A percentile compares a stretch with the other conserved stretches of the same genome.
Conservation (phyloP, 2,797 vertebrate genomes). For the Paguma larvata region DNA sequence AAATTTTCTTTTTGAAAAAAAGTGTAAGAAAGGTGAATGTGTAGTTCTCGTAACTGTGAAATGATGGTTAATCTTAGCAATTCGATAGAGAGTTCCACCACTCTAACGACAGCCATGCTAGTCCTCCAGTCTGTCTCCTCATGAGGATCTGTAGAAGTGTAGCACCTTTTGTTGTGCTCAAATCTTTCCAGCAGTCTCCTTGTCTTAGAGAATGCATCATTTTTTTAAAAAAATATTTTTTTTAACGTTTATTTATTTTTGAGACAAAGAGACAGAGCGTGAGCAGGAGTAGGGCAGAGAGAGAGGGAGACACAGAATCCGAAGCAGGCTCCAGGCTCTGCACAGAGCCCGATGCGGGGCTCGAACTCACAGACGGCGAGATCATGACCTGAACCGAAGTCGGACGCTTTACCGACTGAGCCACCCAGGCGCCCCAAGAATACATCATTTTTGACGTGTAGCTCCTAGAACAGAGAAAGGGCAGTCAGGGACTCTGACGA, state of each 20-base stretch:
- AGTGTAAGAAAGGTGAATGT: background rate
- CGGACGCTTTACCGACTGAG: no score
- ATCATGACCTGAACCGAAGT: no score
- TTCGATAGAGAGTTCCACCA: background rate
- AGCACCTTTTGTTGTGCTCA: background rate
- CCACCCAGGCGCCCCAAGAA: no score
- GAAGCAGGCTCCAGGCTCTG: no score
- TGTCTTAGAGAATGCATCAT: background rate
- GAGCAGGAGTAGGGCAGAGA: no score
- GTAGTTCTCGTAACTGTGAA: constrained; percentile 7
- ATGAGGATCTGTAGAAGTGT: background rate
- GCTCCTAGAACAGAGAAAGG: background rate
- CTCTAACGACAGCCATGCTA: background rate
- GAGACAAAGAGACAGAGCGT: no score
- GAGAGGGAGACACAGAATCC: no score
- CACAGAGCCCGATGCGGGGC: no score
- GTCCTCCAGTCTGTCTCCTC: background rate
- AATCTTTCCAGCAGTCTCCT: background rate
- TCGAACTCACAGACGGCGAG: no score
- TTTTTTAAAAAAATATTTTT: no score
- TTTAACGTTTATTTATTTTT: no score
- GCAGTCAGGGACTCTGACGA: background rate
- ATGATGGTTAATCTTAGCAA: background rate
- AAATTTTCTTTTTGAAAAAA: constrained; percentile 23
- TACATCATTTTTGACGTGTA: background rate